These are phyloP conservation scores for Calliopsis andreniformis DNA, from an alignment of 1,140 invertebrate genomes.

Conservation along the genomic window DNA sequence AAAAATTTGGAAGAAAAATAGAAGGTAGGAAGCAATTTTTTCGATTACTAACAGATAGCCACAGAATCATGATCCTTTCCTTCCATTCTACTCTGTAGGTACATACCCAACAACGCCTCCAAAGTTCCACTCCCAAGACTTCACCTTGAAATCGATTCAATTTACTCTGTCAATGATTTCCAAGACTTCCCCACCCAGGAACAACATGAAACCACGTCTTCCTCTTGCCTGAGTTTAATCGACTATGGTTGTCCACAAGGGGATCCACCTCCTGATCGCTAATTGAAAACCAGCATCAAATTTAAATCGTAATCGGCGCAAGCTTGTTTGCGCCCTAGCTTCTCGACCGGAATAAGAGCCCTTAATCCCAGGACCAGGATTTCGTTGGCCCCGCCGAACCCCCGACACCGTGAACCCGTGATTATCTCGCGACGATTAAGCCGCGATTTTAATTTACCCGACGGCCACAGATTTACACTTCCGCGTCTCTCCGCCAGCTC, in stretches of 20 bases:
- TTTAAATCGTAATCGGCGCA: constrained; percentile 11
- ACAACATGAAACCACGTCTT: too few species aligned
- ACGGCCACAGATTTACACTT: neutral
- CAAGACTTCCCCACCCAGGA: neutral
- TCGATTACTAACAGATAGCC: too few species aligned
- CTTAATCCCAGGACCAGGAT: neutral
- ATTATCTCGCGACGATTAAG: constrained; percentile 31
- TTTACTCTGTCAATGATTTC: neutral
- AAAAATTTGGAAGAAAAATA: too few species aligned
- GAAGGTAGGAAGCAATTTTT: too few species aligned
- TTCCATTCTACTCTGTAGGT: too few species aligned
- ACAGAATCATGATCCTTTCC: too few species aligned
- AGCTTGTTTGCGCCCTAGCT: constrained; percentile 5
- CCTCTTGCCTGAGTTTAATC: too few species aligned
- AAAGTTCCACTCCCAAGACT: too few species aligned
- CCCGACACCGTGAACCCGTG: neutral
- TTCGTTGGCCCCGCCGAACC: neutral
- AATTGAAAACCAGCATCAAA: constrained; percentile 14
- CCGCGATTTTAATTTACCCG: constrained; percentile 40
- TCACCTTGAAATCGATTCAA: neutral
- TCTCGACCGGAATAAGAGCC: constrained; percentile 8
- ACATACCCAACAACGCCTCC: too few species aligned
- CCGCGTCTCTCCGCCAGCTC: neutral
- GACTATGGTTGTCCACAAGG: too few species aligned
- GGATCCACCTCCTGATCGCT: neutral